Percentiles rank a stretch among this genome's conserved stretches.
phyloP scores from a whole-genome alignment of 2,113 vertebrate species.

The Etia nguti region DNA sequence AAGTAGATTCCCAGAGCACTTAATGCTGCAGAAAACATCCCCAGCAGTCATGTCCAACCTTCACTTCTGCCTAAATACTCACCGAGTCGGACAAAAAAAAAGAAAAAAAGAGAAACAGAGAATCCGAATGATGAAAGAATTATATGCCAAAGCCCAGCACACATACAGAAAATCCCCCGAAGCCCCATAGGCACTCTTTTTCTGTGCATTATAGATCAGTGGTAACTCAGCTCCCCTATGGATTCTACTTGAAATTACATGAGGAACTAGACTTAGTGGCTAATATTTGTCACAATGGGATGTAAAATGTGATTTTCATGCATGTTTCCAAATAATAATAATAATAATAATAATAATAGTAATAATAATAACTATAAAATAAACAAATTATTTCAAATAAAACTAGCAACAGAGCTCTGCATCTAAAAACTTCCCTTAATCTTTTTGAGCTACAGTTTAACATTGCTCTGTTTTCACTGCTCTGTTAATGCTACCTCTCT shows the following conservation, averaged over 20 bases:
- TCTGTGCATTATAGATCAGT: conserved; percentile 57
- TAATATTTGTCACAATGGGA: conserved; percentile 43
- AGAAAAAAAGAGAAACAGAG: conserved; percentile 10
- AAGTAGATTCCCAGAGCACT: conserved; percentile 28
- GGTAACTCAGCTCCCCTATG: conserved; percentile 46
- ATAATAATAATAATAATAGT: no score
- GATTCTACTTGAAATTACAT: conserved; percentile 22
- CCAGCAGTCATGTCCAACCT: conserved; percentile 44
- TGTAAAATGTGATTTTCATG: conserved; percentile 28
- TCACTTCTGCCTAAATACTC: conserved; percentile 51
- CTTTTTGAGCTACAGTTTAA: conserved; percentile 33
- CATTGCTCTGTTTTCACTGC: not conserved
- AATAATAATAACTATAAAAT: no score
- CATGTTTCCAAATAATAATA: conserved; percentile 23
- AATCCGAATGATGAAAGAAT: conserved; percentile 54
- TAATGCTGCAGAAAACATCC: conserved; percentile 43
- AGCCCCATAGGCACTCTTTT: conserved; percentile 30
- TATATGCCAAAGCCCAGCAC: conserved; percentile 48
- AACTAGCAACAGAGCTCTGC: conserved; percentile 8
- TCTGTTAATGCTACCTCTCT: conserved; percentile 6
- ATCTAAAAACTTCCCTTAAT: conserved; percentile 27
- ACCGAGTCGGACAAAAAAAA: conserved; percentile 11
- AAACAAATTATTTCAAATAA: conserved; percentile 38
- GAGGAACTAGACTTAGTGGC: conserved; percentile 24
- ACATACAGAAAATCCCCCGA: conserved; percentile 42